phyloP scores from a whole-genome alignment of 2,888 invertebrate genomes.

The Aquatica leii region DNA sequence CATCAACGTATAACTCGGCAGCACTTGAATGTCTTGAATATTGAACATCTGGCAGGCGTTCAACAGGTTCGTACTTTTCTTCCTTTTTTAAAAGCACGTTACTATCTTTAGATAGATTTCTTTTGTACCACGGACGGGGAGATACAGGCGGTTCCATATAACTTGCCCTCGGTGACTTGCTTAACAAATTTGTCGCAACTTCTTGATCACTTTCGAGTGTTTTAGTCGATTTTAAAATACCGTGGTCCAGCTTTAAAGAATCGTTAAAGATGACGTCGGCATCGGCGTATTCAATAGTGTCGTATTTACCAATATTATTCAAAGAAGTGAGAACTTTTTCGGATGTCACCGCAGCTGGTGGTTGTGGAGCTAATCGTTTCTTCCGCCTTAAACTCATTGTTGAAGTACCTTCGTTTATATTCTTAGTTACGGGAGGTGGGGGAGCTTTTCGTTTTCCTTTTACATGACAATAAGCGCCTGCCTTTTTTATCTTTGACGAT shows the following conservation, averaged over 20 bases:
- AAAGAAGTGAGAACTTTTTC: slow-evolving; percentile 45
- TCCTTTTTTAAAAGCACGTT: slow-evolving; percentile 55
- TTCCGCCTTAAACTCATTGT: slow-evolving; percentile 56
- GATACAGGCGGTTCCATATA: slow-evolving; percentile 58
- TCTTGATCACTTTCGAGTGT: slow-evolving; percentile 41
- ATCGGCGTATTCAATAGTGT: slow-evolving; percentile 44
- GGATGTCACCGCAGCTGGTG: slow-evolving; percentile 53
- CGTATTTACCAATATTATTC: slow-evolving; percentile 45
- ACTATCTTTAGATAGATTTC: slow-evolving; percentile 56
- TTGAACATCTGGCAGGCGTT: slow-evolving; percentile 63
- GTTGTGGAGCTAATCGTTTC: slow-evolving; percentile 61
- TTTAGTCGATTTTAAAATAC: slow-evolving; percentile 61
- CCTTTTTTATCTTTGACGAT: slow-evolving; percentile 66
- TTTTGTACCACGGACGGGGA: slow-evolving; percentile 74
- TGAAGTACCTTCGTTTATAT: slow-evolving; percentile 40
- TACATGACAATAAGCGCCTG: slow-evolving; percentile 70
- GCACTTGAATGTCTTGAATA: slow-evolving; percentile 63
- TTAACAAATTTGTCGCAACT: slow-evolving; percentile 57
- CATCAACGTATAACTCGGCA: slow-evolving; percentile 44
- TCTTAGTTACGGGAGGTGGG: slow-evolving; percentile 66
- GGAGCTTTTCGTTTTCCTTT: slow-evolving; percentile 81
- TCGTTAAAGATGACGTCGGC: slow-evolving; percentile 58
- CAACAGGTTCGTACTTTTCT: slow-evolving; percentile 54
- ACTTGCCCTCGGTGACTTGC: slow-evolving; percentile 48
- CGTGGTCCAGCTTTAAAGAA: slow-evolving; percentile 62